Evolutionary conservation across 2,113 vertebrate species (phyloP), one percentile per base, ranked within the genome.

Genomic region (Atrichornis clamosus): DNA sequence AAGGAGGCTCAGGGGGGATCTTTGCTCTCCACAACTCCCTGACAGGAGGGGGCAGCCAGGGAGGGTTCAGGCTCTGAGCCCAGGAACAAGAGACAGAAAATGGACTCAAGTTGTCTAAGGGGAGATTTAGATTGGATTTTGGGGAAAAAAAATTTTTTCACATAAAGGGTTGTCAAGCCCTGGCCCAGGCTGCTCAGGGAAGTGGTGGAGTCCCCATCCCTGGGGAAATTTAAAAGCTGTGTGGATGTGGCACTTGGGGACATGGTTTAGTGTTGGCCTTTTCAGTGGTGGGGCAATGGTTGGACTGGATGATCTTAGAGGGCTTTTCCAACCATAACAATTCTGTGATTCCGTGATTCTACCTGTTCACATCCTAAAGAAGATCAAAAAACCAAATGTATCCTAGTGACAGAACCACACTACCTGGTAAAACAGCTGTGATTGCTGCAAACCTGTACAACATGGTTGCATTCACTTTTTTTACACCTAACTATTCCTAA

Each of bases 11-110:
- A 44, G 22, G 50, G 1, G 39, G 44, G 4, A 11, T 15, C 15
- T 20, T 81, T 0, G 27, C 33, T 77, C 84, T 74, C 23, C 52
- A 67, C 22, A 59, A 6, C 28, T 59, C 27, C 52, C 68, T 59
- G 60, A 14, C 19, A 81, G 52, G 52, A 52, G 23, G 28, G 39
- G 33, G 8, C 52, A 73, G 11, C 35, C 26, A 2, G 49, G 26
- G 4, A 3, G 14, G 17, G 4, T 3, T 23, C 0, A 0, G 22
- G 12, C 5, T 47, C 30, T 42, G 24, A 47, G 41, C 26, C 7
- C 50, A 42, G 42, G 7, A 50, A 19, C 19, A 42, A n/a, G 4
- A 32, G 50, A 58, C 15, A 33, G 33, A 8, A 1, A 58, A 65
- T 0, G 0, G 17, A 35, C 18, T 50, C 6, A 44, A 2, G 8